These are phyloP conservation scores for Episyrphus balteatus DNA, from an alignment of 1,140 invertebrate species.

Conservation along the genomic window DNA sequence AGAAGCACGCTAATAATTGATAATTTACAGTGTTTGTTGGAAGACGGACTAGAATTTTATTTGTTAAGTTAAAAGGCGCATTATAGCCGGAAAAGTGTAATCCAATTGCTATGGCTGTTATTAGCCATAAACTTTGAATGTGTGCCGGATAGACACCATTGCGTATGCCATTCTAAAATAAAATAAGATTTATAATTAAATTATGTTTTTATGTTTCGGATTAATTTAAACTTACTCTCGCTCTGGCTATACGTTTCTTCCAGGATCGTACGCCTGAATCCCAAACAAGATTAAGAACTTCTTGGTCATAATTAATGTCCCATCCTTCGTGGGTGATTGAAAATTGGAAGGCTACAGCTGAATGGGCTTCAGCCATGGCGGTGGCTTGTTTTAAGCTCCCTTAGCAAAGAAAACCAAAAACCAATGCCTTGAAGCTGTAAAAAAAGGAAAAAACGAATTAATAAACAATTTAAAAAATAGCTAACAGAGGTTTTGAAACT, in stretches of 20 bases:
- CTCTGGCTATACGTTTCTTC: constrained; percentile 80
- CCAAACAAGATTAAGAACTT: constrained; percentile 84
- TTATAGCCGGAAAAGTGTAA: constrained; percentile 66
- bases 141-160: constrained; percentile 94
- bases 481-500: too few relatives aligned
- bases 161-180: constrained; percentile 76
- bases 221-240: constrained; percentile 52
- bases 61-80: constrained; percentile 62
- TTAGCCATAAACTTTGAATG: constrained; percentile 73
- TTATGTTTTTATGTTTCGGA: not conserved
- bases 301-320: constrained; percentile 92
- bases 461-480: too few relatives aligned
- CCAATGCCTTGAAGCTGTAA: too few relatives aligned
- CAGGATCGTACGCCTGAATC: constrained; percentile 85
- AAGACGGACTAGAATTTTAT: constrained; percentile 48
- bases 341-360: constrained; percentile 96
- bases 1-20: constrained; percentile 59
- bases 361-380: constrained; percentile 95
- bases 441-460: too few relatives aligned
- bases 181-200: not conserved
- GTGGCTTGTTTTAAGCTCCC: not conserved
- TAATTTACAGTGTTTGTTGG: constrained; percentile 50
- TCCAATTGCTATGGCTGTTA: constrained; percentile 50
- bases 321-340: constrained; percentile 95
- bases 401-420: too few relatives aligned